These are phyloP conservation scores for Theodoxus fluviatilis DNA, from an alignment of 2,888 invertebrate genomes.

Conservation along the genomic window DNA sequence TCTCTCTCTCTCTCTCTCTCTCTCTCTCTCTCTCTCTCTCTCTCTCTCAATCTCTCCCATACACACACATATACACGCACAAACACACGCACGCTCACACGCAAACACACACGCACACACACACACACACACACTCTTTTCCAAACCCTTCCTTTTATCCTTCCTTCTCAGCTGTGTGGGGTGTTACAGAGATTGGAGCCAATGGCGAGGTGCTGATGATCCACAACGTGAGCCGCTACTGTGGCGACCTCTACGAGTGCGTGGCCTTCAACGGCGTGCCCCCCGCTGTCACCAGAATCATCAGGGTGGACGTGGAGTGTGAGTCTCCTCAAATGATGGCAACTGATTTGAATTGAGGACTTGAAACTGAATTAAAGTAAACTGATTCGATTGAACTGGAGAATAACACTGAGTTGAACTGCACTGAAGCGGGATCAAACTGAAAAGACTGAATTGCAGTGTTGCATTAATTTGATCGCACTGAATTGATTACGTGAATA, in stretches of 20 bases:
- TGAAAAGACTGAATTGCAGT: too few relatives aligned
- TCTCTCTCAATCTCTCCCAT: not conserved
- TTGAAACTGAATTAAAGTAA: too few relatives aligned
- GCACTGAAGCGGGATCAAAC: too few relatives aligned
- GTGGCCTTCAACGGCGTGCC: constrained; percentile 91
- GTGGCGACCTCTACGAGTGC: constrained; percentile 88
- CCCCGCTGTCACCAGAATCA: constrained; percentile 87
- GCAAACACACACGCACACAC: too few relatives aligned
- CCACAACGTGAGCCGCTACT: constrained; percentile 81
- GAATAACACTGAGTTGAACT: too few relatives aligned
- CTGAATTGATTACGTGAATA: too few relatives aligned
- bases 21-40: not conserved
- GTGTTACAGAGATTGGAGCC: constrained; percentile 68
- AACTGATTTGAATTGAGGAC: too few relatives aligned
- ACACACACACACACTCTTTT: too few relatives aligned
- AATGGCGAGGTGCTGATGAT: constrained; percentile 78
- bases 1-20: not conserved
- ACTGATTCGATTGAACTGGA: too few relatives aligned
- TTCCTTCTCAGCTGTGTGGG: not conserved
- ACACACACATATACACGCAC: not conserved
- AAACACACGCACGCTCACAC: too few relatives aligned
- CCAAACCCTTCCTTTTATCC: too few relatives aligned
- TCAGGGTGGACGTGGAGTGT: constrained; percentile 88
- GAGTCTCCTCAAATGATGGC: constrained; percentile 68
- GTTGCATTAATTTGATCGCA: too few relatives aligned